Percentiles rank a stretch among this genome's conserved stretches.
Conservation (phyloP, 1,140 invertebrate species). For the Halyomorpha halys region DNA sequence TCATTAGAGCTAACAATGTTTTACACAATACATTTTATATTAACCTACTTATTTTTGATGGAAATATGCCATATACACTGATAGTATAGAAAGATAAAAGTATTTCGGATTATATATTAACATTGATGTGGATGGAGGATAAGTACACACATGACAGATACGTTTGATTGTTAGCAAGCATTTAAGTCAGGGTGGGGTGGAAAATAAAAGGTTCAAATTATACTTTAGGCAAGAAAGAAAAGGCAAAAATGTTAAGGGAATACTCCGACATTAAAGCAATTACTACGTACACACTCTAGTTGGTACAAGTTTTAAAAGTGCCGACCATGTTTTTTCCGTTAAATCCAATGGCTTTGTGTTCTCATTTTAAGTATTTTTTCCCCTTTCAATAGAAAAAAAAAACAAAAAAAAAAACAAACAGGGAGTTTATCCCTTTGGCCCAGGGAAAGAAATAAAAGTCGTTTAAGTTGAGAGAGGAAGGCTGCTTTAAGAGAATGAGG, state of each 20-base stretch:
- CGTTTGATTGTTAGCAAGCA: constrained; percentile 18
- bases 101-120: background rate
- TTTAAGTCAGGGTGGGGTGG: constrained; percentile 1
- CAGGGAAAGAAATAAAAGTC: constrained; percentile 5
- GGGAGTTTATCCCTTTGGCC: constrained; percentile 1
- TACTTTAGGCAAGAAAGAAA: background rate
- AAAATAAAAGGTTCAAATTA: constrained; percentile 8
- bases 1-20: constrained; percentile 11
- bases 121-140: background rate
- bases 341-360: background rate
- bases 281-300: constrained; percentile 1
- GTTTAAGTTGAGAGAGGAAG: constrained; percentile 5
- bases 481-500: background rate
- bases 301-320: constrained; percentile 1
- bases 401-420: too few relatives aligned
- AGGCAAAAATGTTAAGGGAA: constrained; percentile 2
- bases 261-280: constrained; percentile 5
- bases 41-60: background rate
- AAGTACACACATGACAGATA: constrained; percentile 17
- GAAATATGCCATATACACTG: background rate
- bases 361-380: background rate
- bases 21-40: constrained; percentile 6
- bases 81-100: background rate
- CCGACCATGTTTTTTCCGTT: background rate
- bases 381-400: background rate